Conservation (phyloP, 2,888 invertebrate genomes). For the Luperina nickerlii region DNA sequence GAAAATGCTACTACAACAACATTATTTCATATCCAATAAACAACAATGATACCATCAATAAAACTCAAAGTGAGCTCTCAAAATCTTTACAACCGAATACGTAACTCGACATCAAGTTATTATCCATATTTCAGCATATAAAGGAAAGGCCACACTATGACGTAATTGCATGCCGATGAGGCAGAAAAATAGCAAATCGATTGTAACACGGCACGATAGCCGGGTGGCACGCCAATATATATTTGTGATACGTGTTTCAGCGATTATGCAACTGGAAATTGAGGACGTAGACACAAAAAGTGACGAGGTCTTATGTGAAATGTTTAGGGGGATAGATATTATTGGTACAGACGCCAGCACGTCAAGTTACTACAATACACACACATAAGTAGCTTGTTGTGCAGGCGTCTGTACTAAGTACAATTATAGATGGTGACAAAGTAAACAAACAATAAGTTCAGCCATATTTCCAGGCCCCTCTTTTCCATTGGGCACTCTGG, state of each 20-base stretch:
- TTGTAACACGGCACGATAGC: conserved; percentile 39
- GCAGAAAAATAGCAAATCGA: conserved; percentile 55
- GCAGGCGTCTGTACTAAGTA: no score
- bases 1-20: no score
- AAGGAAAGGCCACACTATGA: conserved; percentile 37
- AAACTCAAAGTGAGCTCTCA: conserved; percentile 19
- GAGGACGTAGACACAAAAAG: not conserved
- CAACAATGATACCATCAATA: not conserved
- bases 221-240: conserved; percentile 39
- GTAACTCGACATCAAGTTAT: conserved; percentile 31
- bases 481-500: no score
- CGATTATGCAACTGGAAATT: conserved; percentile 41
- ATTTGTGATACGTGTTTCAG: conserved; percentile 10
- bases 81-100: conserved; percentile 17
- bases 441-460: no score
- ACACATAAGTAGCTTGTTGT: no score
- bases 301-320: not conserved
- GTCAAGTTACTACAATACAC: no score
- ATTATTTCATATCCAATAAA: not conserved
- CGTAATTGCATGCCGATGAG: conserved; percentile 35
- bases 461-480: no score
- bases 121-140: conserved; percentile 41
- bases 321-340: no score
- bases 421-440: no score
- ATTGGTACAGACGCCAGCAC: not conserved